Evolutionary conservation across 2,888 invertebrate genomes (phyloP), one percentile per base, ranked within the genome.

Genomic region (Lissonota sp.): DNA sequence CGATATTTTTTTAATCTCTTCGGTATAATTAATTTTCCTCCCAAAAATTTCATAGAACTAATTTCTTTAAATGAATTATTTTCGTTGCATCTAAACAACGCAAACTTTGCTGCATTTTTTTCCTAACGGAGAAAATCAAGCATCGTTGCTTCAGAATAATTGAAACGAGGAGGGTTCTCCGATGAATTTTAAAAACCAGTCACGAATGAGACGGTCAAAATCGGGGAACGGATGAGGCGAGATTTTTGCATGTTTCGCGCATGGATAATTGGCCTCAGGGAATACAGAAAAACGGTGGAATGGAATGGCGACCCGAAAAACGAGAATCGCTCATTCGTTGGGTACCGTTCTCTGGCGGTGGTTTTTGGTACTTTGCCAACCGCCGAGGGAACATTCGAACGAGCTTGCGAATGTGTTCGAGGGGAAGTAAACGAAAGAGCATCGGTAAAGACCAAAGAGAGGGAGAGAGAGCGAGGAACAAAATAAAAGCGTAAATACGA

Each of bases 301-400:
- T n/a, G 10, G 42, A 16, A 5, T 10, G 49, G 49, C 49, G 49
- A 6, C 10, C 49, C 49, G n/a, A 5, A 5, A 46, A 57, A 58
- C 37, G 69, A 58, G 58, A 58, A 70, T 70, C 37, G 58, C 69
- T 46, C 58, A 70, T 58, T 58, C 69, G 58, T 51, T 67, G 16
- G 67, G 53, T 67, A 5, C 49, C 49, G n/a, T 3, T n/a, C 49
- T 49, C 49, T 12, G n/a, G n/a, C n/a, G 46, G 57, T 70, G 5
- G 69, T 46, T 70, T 77, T 51, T 71, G 71, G 64, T 71, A 58
- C 64, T 66, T 40, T 77, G 64, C 60, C 71, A 77, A 63, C 58
- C 10, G 44, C 14, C 58, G 57, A 37, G 8, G 26, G 55, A 57
- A 64, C 46, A 49, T 49, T 58, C 73, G 66, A 40, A 12, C 49